phyloP scores from a whole-genome alignment of 2,888 invertebrate genomes.

The Drosophila incognita region DNA sequence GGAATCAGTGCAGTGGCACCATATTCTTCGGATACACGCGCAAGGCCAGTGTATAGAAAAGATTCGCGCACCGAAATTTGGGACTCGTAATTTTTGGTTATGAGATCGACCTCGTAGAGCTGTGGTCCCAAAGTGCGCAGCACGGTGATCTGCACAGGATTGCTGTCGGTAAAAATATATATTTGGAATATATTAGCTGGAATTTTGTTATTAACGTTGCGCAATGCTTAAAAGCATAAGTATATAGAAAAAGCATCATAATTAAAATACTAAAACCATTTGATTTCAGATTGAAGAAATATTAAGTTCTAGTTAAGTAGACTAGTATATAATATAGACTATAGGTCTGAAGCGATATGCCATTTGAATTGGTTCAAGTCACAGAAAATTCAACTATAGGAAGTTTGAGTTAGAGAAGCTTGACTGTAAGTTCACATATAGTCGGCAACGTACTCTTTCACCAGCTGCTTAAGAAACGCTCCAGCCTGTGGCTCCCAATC shows the following conservation, averaged over 20 bases:
- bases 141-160: conserved; percentile 64
- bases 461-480: conserved; percentile 87
- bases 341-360: neutral
- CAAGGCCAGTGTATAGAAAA: conserved; percentile 83
- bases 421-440: neutral
- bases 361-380: neutral
- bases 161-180: conserved; percentile 41
- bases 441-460: conserved; percentile 86
- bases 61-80: conserved; percentile 85
- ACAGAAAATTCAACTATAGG: neutral
- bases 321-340: neutral
- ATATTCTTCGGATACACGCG: conserved; percentile 31
- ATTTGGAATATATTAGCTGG: neutral
- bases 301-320: neutral
- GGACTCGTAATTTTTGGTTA: conserved; percentile 74
- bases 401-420: neutral
- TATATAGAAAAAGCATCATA: neutral
- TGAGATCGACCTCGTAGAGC: conserved; percentile 85
- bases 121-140: conserved; percentile 16
- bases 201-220: neutral
- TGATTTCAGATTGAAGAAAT: neutral
- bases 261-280: neutral
- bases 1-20: neutral
- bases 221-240: neutral
- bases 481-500: conserved; percentile 87